Conservation (phyloP, 2,113 vertebrate species). For the Daphoenositta chrysoptera region DNA sequence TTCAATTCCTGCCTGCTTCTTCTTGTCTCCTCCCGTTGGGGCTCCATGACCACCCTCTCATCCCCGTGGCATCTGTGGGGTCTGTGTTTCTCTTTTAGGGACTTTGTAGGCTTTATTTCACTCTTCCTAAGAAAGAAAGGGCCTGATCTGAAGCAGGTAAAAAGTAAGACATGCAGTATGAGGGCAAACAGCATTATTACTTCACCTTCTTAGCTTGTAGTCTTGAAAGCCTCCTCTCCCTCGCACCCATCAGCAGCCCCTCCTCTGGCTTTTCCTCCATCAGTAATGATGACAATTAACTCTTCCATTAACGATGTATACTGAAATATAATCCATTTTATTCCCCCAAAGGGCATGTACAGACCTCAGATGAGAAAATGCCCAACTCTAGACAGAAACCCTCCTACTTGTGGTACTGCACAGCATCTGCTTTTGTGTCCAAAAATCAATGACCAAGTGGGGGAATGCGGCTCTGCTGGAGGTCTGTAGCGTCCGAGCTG, state of each 20-base stretch:
- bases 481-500: fast-evolving
- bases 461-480: background rate
- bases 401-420: fast-evolving
- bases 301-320: background rate
- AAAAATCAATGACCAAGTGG: background rate
- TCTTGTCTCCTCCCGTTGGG: background rate
- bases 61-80: background rate
- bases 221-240: background rate
- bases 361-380: background rate
- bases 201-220: background rate
- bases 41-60: background rate
- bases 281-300: background rate
- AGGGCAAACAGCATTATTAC: background rate
- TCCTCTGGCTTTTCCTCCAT: background rate
- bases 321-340: background rate
- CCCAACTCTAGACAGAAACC: background rate
- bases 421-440: background rate
- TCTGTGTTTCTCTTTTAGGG: background rate
- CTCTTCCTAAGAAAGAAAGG: background rate
- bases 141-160: background rate
- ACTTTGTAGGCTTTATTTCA: background rate
- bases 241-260: background rate
- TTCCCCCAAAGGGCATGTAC: background rate
- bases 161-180: background rate
- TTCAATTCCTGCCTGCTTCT: background rate